These are phyloP conservation scores for Elymnias hypermnestra DNA, from an alignment of 1,140 invertebrate species.

Conservation along the genomic window DNA sequence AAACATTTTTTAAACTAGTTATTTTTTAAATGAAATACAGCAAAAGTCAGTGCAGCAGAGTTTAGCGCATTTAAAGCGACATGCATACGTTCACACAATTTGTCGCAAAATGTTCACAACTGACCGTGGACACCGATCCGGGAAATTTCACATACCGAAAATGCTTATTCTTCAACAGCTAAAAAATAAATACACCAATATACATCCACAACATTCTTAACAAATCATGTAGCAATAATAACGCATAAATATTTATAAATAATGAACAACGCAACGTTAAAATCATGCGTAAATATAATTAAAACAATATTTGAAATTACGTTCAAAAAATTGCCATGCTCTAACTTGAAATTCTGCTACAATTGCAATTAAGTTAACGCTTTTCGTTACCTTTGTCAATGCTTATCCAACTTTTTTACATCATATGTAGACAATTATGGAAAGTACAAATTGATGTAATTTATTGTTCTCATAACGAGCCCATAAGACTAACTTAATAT, in stretches of 20 bases:
- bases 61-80: constrained; percentile 34
- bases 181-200: constrained; percentile 74
- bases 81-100: constrained; percentile 62
- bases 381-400: too few species aligned
- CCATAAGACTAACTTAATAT: too few species aligned
- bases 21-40: too few species aligned
- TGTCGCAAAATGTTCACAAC: constrained; percentile 60
- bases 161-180: constrained; percentile 75
- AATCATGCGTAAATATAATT: constrained; percentile 19
- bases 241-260: constrained; percentile 21
- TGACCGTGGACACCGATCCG: constrained; percentile 71
- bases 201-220: constrained; percentile 50
- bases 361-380: too few species aligned
- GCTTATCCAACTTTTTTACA: too few species aligned
- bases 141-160: constrained; percentile 76
- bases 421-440: too few species aligned
- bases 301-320: not conserved
- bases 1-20: too few species aligned
- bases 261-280: not conserved
- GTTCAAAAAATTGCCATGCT: constrained; percentile 14
- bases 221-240: constrained; percentile 33
- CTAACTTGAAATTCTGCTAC: too few species aligned
- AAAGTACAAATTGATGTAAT: too few species aligned
- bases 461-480: too few species aligned
- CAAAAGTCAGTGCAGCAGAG: constrained; percentile 10